Conservation (phyloP, 2,797 vertebrate species). For the Notolabrus celidotus region DNA sequence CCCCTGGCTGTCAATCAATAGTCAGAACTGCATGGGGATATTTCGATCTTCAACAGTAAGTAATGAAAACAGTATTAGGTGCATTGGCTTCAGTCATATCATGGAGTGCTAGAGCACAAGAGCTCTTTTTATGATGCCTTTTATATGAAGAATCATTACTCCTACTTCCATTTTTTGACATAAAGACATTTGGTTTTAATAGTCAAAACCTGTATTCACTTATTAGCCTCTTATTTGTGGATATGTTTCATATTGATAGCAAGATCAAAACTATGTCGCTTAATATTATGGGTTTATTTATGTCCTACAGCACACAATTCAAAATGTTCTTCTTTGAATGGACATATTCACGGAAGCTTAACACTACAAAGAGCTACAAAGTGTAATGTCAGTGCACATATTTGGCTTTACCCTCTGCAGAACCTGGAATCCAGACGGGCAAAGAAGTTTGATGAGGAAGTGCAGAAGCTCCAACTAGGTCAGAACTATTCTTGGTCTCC, state of each 20-base stretch:
- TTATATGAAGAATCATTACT: slow-evolving; percentile 1
- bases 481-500: slow-evolving; percentile 83
- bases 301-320: background rate
- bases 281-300: background rate
- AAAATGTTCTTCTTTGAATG: no score
- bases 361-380: slow-evolving; percentile 8
- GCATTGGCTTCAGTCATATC: slow-evolving; percentile 30
- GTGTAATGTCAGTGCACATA: slow-evolving; percentile 49
- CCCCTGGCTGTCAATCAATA: slow-evolving; percentile 81
- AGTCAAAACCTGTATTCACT: no score
- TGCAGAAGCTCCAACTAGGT: slow-evolving; percentile 83
- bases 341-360: no score
- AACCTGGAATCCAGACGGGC: slow-evolving; percentile 61
- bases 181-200: background rate
- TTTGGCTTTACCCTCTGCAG: slow-evolving; percentile 47
- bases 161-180: background rate
- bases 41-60: slow-evolving; percentile 76
- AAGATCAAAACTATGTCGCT: background rate
- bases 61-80: slow-evolving; percentile 66
- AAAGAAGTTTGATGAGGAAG: slow-evolving; percentile 73
- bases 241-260: background rate
- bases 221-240: no score
- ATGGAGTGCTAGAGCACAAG: background rate
- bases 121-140: background rate
- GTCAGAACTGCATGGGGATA: slow-evolving; percentile 74